These are phyloP conservation scores for Irena cyanogastra DNA, from an alignment of 2,113 vertebrate species.

Conservation along the genomic window DNA sequence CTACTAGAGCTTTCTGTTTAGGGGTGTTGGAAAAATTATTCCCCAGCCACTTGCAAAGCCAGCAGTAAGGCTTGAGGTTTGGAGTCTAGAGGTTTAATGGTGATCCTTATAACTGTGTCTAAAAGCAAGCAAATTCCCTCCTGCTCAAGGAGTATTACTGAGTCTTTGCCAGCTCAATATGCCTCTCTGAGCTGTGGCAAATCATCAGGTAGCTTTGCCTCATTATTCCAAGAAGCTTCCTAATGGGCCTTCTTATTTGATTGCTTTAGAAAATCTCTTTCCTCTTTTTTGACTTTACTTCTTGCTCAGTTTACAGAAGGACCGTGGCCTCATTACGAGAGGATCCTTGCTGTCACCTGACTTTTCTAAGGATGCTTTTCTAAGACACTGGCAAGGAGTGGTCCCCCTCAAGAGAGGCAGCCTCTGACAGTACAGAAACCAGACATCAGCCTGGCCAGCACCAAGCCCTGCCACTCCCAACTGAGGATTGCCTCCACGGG, in stretches of 20 bases:
- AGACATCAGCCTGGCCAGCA: neutral
- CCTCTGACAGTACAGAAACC: neutral
- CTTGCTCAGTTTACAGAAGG: neutral
- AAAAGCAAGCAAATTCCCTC: neutral
- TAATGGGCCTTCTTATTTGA: neutral
- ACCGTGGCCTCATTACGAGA: neutral
- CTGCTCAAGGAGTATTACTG: neutral
- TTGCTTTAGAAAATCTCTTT: neutral
- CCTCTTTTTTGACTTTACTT: neutral
- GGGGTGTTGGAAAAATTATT: neutral
- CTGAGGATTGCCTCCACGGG: neutral
- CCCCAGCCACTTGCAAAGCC: neutral
- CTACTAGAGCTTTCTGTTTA: neutral
- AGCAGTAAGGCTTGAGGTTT: neutral
- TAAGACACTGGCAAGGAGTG: neutral
- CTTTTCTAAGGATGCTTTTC: neutral
- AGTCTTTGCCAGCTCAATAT: neutral
- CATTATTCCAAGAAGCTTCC: neutral
- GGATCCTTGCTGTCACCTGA: neutral
- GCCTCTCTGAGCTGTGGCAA: neutral
- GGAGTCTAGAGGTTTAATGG: neutral
- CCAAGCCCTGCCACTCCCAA: fast-evolving
- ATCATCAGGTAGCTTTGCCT: neutral
- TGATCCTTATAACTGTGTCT: neutral
- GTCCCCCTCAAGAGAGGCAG: neutral